Conservation (phyloP, 1,140 invertebrate genomes). For the Melitaea cinxia region DNA sequence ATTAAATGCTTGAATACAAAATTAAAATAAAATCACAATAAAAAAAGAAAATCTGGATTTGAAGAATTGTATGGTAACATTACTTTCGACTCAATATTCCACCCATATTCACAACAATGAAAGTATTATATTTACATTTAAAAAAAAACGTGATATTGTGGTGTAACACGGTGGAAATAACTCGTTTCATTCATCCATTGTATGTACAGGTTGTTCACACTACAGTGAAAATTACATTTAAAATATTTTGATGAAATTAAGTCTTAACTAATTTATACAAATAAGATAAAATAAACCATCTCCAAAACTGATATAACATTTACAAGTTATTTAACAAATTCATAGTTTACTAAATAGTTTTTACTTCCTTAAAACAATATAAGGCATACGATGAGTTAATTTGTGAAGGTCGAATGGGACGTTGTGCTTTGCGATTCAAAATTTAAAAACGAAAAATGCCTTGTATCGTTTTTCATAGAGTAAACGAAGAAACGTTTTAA, state of each 20-base stretch:
- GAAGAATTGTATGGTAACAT: slow-evolving; percentile 60
- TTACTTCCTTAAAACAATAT: slow-evolving; percentile 68
- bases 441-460: background rate
- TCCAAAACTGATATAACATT: slow-evolving; percentile 42
- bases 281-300: slow-evolving; percentile 39
- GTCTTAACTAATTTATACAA: slow-evolving; percentile 28
- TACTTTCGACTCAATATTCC: slow-evolving; percentile 42
- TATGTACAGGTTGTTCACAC: slow-evolving; percentile 28
- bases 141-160: slow-evolving; percentile 29
- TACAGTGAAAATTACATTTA: slow-evolving; percentile 20
- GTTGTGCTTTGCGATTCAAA: slow-evolving; percentile 47
- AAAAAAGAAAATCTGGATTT: slow-evolving; percentile 51
- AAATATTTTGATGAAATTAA: slow-evolving; percentile 29
- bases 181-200: slow-evolving; percentile 14
- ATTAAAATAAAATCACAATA: slow-evolving; percentile 32
- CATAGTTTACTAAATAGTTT: slow-evolving; percentile 55
- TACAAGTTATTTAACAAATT: slow-evolving; percentile 50
- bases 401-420: slow-evolving; percentile 45
- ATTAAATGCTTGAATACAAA: slow-evolving; percentile 32
- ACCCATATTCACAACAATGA: too few species aligned
- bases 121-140: slow-evolving; percentile 53
- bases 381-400: slow-evolving; percentile 60
- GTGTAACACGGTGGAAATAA: slow-evolving; percentile 13
- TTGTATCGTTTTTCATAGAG: background rate
- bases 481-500: background rate